phyloP scores from a whole-genome alignment of 2,888 invertebrate genomes.

The Xestia ashworthii region DNA sequence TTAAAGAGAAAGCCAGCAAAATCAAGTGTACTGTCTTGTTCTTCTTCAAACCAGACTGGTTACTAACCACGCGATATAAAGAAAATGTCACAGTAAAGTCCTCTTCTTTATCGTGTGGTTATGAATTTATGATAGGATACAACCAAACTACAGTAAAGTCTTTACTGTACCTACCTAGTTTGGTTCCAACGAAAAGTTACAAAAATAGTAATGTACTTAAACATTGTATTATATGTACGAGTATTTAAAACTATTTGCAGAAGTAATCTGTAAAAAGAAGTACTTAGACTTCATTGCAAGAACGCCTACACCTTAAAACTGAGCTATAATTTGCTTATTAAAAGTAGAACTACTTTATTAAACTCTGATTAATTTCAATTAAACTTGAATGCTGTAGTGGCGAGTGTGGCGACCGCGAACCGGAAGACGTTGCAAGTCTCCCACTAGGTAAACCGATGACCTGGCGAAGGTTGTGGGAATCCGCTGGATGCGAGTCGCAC shows the following conservation, averaged over 20 bases:
- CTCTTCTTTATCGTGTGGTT: too few species aligned
- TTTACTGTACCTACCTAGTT: background rate
- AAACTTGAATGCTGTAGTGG: too few species aligned
- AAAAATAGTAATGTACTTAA: background rate
- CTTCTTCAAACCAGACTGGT: too few species aligned
- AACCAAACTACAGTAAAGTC: too few species aligned
- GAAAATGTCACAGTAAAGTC: too few species aligned
- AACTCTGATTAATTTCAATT: background rate
- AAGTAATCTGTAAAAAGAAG: background rate
- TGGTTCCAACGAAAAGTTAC: background rate
- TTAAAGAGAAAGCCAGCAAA: background rate
- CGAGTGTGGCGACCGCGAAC: too few species aligned
- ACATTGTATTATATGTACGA: background rate
- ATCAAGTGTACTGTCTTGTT: background rate
- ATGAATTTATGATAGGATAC: too few species aligned
- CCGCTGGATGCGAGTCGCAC: too few species aligned
- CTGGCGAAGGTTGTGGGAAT: too few species aligned
- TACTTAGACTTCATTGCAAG: background rate
- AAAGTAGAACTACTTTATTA: background rate
- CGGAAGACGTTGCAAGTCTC: too few species aligned
- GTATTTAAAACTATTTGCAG: background rate
- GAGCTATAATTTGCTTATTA: slow-evolving; percentile 11
- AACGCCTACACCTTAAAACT: slow-evolving; percentile 2
- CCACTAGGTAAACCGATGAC: too few species aligned
- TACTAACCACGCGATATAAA: too few species aligned